Evolutionary conservation across 2,113 vertebrate genomes (phyloP).

Genomic region (Charadrius vociferus): DNA sequence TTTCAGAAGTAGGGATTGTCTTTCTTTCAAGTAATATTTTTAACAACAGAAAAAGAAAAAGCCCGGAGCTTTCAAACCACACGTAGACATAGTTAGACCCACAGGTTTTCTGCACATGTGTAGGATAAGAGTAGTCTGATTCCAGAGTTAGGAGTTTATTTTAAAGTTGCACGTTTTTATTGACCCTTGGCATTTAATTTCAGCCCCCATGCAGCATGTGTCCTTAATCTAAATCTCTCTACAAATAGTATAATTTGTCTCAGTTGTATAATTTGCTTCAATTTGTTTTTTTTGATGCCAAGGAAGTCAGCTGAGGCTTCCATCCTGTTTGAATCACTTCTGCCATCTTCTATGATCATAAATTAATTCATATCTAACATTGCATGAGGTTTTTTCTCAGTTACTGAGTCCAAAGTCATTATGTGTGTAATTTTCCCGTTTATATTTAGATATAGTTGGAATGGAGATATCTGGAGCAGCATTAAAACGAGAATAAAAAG

Average conservation of each 20-base stretch:
- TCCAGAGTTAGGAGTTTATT: background rate
- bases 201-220: background rate
- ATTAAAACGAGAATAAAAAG: background rate
- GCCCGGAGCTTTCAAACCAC: background rate
- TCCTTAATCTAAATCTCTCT: background rate
- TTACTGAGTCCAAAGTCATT: background rate
- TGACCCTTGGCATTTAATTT: conserved; percentile 18
- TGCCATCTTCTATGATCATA: background rate
- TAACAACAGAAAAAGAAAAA: background rate
- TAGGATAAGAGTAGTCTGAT: background rate
- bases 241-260: background rate
- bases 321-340: background rate
- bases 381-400: background rate
- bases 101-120: conserved; percentile 2
- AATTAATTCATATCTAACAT: background rate
- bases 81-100: background rate
- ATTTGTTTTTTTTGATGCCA: background rate
- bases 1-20: background rate
- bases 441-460: background rate
- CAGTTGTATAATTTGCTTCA: background rate
- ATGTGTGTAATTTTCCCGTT: background rate
- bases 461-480: background rate
- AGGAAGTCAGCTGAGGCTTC: background rate
- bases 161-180: background rate
- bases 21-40: background rate